Evolutionary conservation across 2,113 vertebrate species (phyloP).

Genomic region (Bufo bufo): DNA sequence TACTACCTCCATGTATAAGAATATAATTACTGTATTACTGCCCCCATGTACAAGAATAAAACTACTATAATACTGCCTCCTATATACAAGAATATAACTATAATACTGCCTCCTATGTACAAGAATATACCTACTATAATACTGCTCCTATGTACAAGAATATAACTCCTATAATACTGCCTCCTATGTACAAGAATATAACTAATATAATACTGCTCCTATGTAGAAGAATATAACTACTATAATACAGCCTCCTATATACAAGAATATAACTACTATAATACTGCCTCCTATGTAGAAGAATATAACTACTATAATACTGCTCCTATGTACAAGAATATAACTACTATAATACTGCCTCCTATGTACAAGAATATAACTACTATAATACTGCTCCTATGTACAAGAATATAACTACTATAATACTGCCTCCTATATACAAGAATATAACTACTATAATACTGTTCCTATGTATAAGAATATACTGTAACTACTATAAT

Average conservation of each 20-base stretch:
- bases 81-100: slow-evolving; percentile 4
- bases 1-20: neutral
- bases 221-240: slow-evolving; percentile 1
- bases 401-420: neutral
- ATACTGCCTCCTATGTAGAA: slow-evolving; percentile 1
- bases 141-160: neutral
- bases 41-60: neutral
- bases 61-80: neutral
- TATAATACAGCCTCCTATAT: neutral
- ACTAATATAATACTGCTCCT: neutral
- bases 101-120: neutral
- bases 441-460: slow-evolving; percentile 3
- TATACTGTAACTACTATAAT: neutral
- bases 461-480: neutral
- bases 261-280: slow-evolving; percentile 18
- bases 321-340: neutral
- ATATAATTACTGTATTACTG: neutral
- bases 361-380: neutral
- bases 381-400: neutral
- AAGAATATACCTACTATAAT: slow-evolving; percentile 1
- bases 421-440: neutral
- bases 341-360: neutral
- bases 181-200: slow-evolving; percentile 8
- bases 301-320: slow-evolving; percentile 22
- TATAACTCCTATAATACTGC: slow-evolving; percentile 10